Conservation (phyloP, 2,888 invertebrate genomes). For the Polydrusus cervinus region DNA sequence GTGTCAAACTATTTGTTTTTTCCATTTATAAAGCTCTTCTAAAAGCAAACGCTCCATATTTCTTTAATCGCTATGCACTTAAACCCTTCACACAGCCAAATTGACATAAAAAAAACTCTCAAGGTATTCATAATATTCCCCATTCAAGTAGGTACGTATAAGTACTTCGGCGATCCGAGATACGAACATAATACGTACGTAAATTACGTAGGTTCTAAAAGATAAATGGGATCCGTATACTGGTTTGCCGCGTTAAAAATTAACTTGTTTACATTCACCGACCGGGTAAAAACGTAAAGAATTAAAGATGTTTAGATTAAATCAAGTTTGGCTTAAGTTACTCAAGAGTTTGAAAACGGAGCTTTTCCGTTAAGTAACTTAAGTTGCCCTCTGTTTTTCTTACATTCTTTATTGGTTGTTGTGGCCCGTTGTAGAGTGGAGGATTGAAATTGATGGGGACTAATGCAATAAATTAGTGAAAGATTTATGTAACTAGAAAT, state of each 20-base stretch:
- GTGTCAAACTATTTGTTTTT: too few relatives aligned
- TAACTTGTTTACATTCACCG: constrained; percentile 21
- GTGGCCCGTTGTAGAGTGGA: too few relatives aligned
- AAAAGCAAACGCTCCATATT: background rate
- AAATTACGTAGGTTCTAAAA: constrained; percentile 7
- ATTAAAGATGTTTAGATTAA: constrained; percentile 22
- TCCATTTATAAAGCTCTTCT: background rate
- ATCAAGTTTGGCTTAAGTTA: background rate
- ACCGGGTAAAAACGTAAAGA: constrained; percentile 4
- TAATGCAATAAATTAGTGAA: too few relatives aligned
- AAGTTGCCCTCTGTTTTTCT: too few relatives aligned
- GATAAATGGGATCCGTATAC: constrained; percentile 10
- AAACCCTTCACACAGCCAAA: background rate
- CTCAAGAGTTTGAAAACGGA: background rate
- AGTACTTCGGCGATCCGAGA: constrained; percentile 11
- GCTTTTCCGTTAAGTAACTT: background rate
- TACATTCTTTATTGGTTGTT: too few relatives aligned
- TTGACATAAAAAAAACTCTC: constrained; percentile 3
- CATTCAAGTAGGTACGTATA: constrained; percentile 20
- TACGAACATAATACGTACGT: constrained; percentile 3
- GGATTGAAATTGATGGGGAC: too few relatives aligned
- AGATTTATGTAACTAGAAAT: too few relatives aligned
- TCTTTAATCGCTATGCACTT: constrained; percentile 2
- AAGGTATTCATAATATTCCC: constrained; percentile 19
- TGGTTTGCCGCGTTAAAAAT: constrained; percentile 18